Percentiles rank a stretch among this genome's conserved stretches.
Conservation (phyloP, 30 jellyfish, hydroid and myxozoan species). For the Turritopsis rubra region DNA sequence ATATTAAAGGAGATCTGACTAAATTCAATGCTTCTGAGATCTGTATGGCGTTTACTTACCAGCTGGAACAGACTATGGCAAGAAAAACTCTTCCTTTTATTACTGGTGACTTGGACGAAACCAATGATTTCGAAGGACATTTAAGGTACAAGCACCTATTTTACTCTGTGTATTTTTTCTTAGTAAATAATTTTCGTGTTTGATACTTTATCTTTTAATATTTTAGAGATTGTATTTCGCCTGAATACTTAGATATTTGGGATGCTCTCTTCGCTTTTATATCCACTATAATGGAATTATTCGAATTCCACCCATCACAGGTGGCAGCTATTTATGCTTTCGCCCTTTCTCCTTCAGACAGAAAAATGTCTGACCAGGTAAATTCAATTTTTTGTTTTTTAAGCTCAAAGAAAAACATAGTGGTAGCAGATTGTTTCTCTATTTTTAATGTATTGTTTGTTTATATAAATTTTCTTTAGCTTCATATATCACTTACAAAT, state of each 20-base stretch:
- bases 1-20: not conserved
- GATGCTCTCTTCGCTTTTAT: slow-evolving; percentile 15
- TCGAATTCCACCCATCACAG: slow-evolving; percentile 9
- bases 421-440: too few species aligned
- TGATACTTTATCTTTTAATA: not conserved
- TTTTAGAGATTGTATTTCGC: slow-evolving; percentile 19
- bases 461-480: slow-evolving; percentile 13
- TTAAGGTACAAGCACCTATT: not conserved
- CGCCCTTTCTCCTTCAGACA: slow-evolving; percentile 6
- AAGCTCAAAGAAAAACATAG: too few species aligned
- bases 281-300: not conserved
- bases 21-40: slow-evolving; percentile 6
- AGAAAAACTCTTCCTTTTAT: slow-evolving; percentile 1
- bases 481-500: not conserved
- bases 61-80: not conserved
- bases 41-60: slow-evolving; percentile 24
- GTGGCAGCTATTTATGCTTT: slow-evolving; percentile 6
- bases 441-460: not conserved
- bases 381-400: not conserved
- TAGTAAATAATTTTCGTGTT: not conserved
- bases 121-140: slow-evolving; percentile 31
- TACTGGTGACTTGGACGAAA: not conserved
- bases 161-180: not conserved
- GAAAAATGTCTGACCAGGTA: slow-evolving; percentile 2
- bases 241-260: slow-evolving; percentile 20